phyloP scores from a whole-genome alignment of 1,140 invertebrate genomes.

The Danaus plexippus region DNA sequence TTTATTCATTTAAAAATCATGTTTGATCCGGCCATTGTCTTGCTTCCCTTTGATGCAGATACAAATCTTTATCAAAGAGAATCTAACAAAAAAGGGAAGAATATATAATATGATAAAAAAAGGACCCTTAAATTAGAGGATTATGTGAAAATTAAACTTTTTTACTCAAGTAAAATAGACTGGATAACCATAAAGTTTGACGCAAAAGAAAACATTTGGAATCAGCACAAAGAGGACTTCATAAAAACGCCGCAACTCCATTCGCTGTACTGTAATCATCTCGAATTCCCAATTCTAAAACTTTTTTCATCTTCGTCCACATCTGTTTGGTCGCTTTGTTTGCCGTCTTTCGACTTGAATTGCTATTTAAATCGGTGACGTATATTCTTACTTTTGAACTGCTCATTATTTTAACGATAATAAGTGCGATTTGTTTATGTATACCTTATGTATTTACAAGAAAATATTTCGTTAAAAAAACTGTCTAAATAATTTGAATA shows the following conservation, averaged over 20 bases:
- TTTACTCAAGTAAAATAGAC: constrained; percentile 32
- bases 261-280: constrained; percentile 62
- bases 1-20: no score
- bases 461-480: no score
- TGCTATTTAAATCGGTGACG: constrained; percentile 15
- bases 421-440: no score
- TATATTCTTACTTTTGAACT: constrained; percentile 2
- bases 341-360: constrained; percentile 41
- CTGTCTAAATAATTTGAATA: no score
- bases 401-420: no score
- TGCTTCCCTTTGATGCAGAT: no score
- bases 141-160: constrained; percentile 56
- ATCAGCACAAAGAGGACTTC: constrained; percentile 52
- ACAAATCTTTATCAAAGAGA: no score
- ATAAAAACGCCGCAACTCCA: constrained; percentile 59
- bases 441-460: no score
- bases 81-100: no score
- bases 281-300: constrained; percentile 35
- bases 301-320: constrained; percentile 67
- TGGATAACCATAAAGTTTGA: constrained; percentile 41
- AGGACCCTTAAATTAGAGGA: constrained; percentile 17
- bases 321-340: constrained; percentile 43
- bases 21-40: no score
- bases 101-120: no score
- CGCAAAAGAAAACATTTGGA: constrained; percentile 51